phyloP scores from a whole-genome alignment of 2,888 invertebrate genomes.

The Onthophagus sagittarius region DNA sequence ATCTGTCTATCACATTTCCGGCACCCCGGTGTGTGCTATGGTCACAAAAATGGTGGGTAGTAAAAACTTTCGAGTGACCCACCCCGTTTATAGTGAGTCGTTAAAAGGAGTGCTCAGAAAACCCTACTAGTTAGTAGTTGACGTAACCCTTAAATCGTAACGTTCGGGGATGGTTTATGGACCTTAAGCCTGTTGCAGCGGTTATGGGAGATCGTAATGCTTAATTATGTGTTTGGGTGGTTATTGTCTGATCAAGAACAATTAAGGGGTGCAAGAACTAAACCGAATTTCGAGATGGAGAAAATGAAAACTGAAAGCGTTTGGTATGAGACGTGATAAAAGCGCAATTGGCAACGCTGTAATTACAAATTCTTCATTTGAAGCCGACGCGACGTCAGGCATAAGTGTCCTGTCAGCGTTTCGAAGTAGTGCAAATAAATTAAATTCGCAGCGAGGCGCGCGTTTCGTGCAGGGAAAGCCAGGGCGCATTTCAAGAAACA shows the following conservation, averaged over 20 bases:
- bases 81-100: slow-evolving; percentile 6
- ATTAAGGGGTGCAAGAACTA: neutral
- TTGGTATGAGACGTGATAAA: neutral
- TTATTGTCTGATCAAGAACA: neutral
- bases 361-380: neutral
- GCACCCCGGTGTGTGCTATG: neutral
- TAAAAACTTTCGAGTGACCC: slow-evolving; percentile 3
- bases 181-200: slow-evolving; percentile 1
- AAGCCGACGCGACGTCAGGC: neutral
- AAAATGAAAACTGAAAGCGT: neutral
- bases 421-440: neutral
- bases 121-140: slow-evolving; percentile 7
- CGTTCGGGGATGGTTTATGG: slow-evolving; percentile 3
- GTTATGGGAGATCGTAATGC: neutral
- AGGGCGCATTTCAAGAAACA: neutral
- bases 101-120: neutral
- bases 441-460: neutral
- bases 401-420: neutral
- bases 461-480: neutral
- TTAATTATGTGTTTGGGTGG: slow-evolving; percentile 8
- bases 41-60: slow-evolving; percentile 1
- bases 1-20: slow-evolving; percentile 8
- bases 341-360: neutral
- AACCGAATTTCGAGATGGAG: neutral
- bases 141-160: slow-evolving; percentile 1